Conservation (phyloP, 2,113 vertebrate genomes). For the Panthera uncia region DNA sequence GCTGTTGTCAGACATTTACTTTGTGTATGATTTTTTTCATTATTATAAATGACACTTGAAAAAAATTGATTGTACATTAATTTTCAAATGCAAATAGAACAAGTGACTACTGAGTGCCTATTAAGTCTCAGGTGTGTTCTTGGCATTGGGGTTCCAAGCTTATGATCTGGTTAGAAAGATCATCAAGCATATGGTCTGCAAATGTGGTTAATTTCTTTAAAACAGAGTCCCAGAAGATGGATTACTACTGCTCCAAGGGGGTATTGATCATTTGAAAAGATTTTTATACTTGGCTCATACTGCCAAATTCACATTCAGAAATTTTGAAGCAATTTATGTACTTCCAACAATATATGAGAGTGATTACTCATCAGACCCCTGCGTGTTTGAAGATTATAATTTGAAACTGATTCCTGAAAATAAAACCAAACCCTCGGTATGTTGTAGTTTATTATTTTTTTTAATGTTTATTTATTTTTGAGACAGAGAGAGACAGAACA, state of each 20-base stretch:
- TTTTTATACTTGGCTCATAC: neutral
- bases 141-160: neutral
- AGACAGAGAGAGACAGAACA: no score
- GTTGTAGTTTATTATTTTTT: neutral
- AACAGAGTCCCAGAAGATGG: neutral
- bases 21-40: neutral
- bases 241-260: neutral
- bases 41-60: neutral
- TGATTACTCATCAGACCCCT: neutral
- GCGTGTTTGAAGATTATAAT: neutral
- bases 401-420: constrained; percentile 9
- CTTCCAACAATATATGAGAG: neutral
- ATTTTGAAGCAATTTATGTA: neutral
- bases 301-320: neutral
- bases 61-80: neutral
- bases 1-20: neutral
- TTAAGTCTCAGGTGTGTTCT: neutral
- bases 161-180: neutral
- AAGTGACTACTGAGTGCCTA: neutral
- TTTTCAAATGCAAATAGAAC: neutral
- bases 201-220: neutral
- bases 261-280: neutral
- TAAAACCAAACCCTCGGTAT: neutral
- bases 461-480: no score
- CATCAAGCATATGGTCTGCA: neutral